Evolutionary conservation across 2,113 vertebrate genomes (phyloP), one percentile per base, ranked within the genome.

Genomic region (Chloropsis cyanopogon): DNA sequence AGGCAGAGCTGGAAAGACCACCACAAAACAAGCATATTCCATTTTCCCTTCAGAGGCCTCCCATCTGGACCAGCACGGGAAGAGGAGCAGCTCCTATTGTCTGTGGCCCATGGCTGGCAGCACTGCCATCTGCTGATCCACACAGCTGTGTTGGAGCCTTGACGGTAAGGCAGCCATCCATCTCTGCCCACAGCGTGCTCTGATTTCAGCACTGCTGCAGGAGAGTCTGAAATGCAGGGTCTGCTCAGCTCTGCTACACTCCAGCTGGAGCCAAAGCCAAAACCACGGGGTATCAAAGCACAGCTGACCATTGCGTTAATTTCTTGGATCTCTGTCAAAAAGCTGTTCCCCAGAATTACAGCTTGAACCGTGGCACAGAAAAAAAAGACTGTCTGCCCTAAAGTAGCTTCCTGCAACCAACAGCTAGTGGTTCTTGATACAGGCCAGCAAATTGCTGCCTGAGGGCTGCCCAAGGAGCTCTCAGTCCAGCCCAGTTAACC

Each of bases 51-150:
- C 19, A n/a, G 70, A 75, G 71, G 84, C 29, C 50, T 89, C 94
- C 95, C 93, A 84, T 93, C 86, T 68, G 83, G 94, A 91, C 10
- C 41, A 28, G 78, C 4, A 11, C 0, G 3, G 54, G 33, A 53
- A 46, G 65, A 78, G 61, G 75, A 84, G 20, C 59, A 46, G 84
- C 24, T 89, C 83, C 47, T 13, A 39, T 20, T 80, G 87, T 91
- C 77, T 47, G 90, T n/a, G 84, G 91, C 57, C 75, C 84, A 35
- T 8, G 65, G 84, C 94, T 95, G 91, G 94, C 90, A 41, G 95
- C 56, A 26, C 76, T 59, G 95, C 92, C 95, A 93, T 88, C 95
- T 96, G 94, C 93, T 75, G 65, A 89, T 79, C 49, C 39, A 31
- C 24, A 5, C 95, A 94, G 92, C 97, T 95, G 95, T 54, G 90